phyloP scores from a whole-genome alignment of 2,797 vertebrate genomes.

The Cirrhinus molitorella region DNA sequence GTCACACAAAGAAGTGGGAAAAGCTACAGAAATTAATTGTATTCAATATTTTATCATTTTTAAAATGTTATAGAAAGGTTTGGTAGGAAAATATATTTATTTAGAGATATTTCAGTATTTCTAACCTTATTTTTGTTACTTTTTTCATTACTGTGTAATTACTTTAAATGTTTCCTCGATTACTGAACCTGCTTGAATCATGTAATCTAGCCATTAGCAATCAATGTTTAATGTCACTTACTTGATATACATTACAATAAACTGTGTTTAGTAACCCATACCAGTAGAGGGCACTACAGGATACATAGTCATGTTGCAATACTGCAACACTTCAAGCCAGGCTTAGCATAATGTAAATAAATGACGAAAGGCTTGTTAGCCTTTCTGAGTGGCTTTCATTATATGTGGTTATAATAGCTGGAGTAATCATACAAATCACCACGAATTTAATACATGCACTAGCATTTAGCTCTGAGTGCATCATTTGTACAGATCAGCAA shows the following conservation, averaged over 20 bases:
- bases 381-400: not conserved
- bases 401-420: constrained; percentile 8
- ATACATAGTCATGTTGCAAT: not conserved
- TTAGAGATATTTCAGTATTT: not conserved
- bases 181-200: not conserved
- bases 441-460: not conserved
- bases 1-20: not conserved
- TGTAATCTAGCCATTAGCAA: not conserved
- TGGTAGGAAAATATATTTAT: no score
- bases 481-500: not conserved
- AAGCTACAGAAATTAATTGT: no score
- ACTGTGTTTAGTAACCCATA: not conserved
- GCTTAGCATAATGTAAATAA: not conserved
- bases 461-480: not conserved
- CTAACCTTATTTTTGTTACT: not conserved
- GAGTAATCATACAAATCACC: not conserved
- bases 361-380: not conserved
- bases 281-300: constrained; percentile 71
- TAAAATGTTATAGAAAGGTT: not conserved
- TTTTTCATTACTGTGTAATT: not conserved
- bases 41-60: not conserved
- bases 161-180: not conserved
- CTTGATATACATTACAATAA: not conserved
- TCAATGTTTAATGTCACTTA: not conserved
- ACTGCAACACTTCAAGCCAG: not conserved